phyloP scores from a whole-genome alignment of 2,888 invertebrate genomes.

The Rhagium mordax region DNA sequence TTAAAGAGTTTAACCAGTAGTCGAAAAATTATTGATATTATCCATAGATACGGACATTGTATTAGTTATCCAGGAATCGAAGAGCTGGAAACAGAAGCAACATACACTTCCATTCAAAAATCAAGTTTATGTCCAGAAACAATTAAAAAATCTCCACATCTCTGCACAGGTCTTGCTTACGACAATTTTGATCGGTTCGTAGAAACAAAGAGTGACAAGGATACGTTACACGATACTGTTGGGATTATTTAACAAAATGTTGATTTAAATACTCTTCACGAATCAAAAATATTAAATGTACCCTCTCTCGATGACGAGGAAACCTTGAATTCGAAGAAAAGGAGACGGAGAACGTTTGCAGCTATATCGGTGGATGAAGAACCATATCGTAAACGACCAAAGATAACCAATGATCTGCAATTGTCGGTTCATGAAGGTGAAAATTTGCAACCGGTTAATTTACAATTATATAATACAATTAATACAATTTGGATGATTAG shows the following conservation, averaged over 20 bases:
- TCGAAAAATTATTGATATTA: background rate
- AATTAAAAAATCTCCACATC: background rate
- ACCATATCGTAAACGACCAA: too few species aligned
- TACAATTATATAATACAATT: background rate
- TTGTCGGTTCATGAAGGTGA: background rate
- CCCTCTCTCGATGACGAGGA: too few species aligned
- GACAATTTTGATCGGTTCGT: conserved; percentile 59
- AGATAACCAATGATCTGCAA: too few species aligned
- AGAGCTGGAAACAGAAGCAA: conserved; percentile 60
- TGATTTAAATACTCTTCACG: background rate
- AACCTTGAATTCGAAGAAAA: too few species aligned
- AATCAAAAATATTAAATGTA: too few species aligned
- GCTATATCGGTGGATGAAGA: too few species aligned
- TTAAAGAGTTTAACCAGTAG: background rate
- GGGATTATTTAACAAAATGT: background rate
- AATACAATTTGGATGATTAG: background rate
- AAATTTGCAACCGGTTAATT: background rate
- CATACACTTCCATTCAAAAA: conserved; percentile 46
- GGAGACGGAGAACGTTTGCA: too few species aligned
- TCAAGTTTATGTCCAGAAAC: background rate
- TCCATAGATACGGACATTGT: conserved; percentile 58
- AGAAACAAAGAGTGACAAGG: conserved; percentile 54
- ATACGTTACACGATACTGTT: conserved; percentile 56
- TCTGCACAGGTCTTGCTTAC: conserved; percentile 57
- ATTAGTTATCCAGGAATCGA: conserved; percentile 56